phyloP scores from a whole-genome alignment of 2,113 vertebrate species.

The Aplodontia rufa region DNA sequence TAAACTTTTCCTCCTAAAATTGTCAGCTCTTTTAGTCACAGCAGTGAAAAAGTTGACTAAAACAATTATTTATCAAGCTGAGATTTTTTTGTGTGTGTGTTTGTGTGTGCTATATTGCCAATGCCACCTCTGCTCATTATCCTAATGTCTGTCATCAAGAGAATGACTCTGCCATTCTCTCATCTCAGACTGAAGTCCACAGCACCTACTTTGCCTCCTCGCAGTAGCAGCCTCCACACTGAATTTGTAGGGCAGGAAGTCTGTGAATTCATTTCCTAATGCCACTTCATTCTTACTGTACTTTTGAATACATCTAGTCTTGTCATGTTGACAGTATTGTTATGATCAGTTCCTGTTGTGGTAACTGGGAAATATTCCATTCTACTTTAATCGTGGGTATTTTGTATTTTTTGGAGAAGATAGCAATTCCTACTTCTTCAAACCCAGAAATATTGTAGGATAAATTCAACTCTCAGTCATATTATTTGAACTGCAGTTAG shows the following conservation, averaged over 20 bases:
- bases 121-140: background rate
- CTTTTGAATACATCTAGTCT: background rate
- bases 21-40: too few species aligned
- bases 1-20: too few species aligned
- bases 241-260: background rate
- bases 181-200: background rate
- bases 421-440: background rate
- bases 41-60: too few species aligned
- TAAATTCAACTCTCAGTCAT: background rate
- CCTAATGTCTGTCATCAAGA: background rate
- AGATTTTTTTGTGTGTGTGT: conserved; percentile 49
- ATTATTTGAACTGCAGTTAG: background rate
- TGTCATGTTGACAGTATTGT: background rate
- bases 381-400: background rate
- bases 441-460: background rate
- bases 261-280: background rate
- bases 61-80: background rate
- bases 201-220: background rate
- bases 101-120: background rate
- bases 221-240: background rate
- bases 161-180: background rate
- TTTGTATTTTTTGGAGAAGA: background rate
- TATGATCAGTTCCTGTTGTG: background rate
- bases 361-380: background rate
- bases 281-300: background rate